Percentiles rank a stretch among this genome's conserved stretches.
phyloP scores from a whole-genome alignment of 2,888 invertebrate species.

The Lomographa bimaculata region DNA sequence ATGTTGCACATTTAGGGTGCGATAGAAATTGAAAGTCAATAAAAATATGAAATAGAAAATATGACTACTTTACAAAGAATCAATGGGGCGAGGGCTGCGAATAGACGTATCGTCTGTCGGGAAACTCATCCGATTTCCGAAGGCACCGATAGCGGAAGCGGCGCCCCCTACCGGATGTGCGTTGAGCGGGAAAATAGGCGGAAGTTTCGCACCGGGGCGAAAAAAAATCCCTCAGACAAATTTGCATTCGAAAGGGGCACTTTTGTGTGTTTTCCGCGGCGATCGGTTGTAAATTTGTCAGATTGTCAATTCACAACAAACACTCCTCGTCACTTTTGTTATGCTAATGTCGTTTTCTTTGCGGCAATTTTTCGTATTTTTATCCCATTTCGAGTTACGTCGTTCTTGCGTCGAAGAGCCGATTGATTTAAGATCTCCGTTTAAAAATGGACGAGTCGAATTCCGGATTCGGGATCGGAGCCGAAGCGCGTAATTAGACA shows the following conservation, averaged over 20 bases:
- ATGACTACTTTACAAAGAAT: constrained; percentile 52
- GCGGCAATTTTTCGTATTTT: constrained; percentile 42
- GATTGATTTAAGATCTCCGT: constrained; percentile 33
- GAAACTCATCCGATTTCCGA: constrained; percentile 72
- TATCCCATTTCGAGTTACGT: constrained; percentile 32
- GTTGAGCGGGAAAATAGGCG: constrained; percentile 81
- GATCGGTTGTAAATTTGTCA: constrained; percentile 80
- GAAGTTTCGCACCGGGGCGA: constrained; percentile 71
- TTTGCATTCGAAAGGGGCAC: constrained; percentile 79
- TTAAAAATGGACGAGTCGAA: constrained; percentile 36
- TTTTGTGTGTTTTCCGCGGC: constrained; percentile 68
- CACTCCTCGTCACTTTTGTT: constrained; percentile 74
- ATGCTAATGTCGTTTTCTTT: constrained; percentile 69
- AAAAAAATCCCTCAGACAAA: constrained; percentile 70
- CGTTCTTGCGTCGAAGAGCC: constrained; percentile 29
- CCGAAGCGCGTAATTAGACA: constrained; percentile 72
- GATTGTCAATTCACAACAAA: constrained; percentile 76
- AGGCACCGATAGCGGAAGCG: constrained; percentile 66
- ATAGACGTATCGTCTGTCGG: constrained; percentile 61
- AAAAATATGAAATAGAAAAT: constrained; percentile 68
- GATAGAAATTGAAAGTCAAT: constrained; percentile 54
- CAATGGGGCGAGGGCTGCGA: constrained; percentile 59
- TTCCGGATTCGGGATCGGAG: constrained; percentile 57
- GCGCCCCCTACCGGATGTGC: constrained; percentile 71
- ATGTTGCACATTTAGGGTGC: constrained; percentile 8